These are phyloP conservation scores for Smithornis capensis DNA, from an alignment of 2,113 vertebrate genomes.

Conservation along the genomic window DNA sequence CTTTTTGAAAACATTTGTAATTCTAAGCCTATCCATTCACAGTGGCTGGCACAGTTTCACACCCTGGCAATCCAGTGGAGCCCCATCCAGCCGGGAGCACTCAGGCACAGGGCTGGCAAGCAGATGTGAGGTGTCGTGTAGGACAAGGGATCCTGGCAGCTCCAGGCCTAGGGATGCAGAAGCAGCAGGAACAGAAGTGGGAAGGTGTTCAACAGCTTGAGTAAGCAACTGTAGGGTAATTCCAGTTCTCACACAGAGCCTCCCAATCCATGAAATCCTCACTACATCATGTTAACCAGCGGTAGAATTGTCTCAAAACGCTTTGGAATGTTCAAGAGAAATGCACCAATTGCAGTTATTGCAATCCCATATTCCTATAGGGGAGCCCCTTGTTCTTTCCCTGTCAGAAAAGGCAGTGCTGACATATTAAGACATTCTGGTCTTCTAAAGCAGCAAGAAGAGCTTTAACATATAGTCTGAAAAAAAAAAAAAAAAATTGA, in stretches of 20 bases:
- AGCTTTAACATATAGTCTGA: background rate
- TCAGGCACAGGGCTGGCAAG: background rate
- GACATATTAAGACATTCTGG: background rate
- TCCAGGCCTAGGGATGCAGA: accelerated
- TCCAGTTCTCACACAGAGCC: background rate
- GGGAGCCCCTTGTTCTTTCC: background rate
- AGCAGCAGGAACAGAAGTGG: accelerated
- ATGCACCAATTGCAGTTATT: background rate
- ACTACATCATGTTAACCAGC: background rate
- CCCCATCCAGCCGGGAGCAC: background rate
- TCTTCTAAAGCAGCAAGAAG: background rate
- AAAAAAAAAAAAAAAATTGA: background rate
- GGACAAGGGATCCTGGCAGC: background rate
- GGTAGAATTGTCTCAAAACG: accelerated
- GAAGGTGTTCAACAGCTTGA: background rate
- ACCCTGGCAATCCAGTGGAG: accelerated
- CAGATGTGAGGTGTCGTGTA: accelerated
- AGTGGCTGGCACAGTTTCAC: background rate
- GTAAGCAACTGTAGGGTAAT: background rate
- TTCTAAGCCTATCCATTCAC: background rate
- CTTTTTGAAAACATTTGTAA: background rate
- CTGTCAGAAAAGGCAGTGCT: background rate
- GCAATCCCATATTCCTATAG: background rate
- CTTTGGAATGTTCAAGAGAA: background rate
- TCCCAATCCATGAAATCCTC: accelerated